Base-by-base conservation (phyloP, 2,113 vertebrate genomes). In the Lagopus leucura region DNA sequence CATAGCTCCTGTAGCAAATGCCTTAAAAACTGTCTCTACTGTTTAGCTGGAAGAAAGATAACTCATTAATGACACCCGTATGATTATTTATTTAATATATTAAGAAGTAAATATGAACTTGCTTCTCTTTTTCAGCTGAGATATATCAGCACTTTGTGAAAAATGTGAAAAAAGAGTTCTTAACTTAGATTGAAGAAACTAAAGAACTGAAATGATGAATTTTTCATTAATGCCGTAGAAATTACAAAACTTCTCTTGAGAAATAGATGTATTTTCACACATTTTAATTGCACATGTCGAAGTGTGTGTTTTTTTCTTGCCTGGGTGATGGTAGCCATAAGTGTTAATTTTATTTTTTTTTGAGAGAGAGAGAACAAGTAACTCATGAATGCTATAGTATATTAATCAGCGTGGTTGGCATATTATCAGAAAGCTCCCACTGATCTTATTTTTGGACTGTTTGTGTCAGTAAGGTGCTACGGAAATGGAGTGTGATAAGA, bases 341-440 rank as follows among this genome's bases (percentile, higher is more conserved):
- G 2, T 30, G 27, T 65, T n/a, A 81, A 92, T 43, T 43, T 16
- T 43, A 6, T 43, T 43, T 15, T 43, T 43, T 43, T 43, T 43
- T 38, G 42, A 43, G 42, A 43, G 42, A 13, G 1, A 43, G 86
- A 78, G 22, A 78, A 3, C 9, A 74, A 74, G 28, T 67, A 8
- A 40, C 20, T 71, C 18, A 61, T n/a, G 61, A 91, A 79, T 79
- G 32, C 22, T 13, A 14, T 16, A 55, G 22, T 75, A 71, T 74
- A 94, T 95, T 88, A 78, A 42, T 89, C 63, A 92, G 40, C 48
- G 54, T 70, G 91, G 47, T 50, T 90, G 54, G 45, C 75, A 64
- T 28, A 22, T 71, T 95, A 80, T 85, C 86, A 87, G 40, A 54
- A 90, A 90, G 5, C 48, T 93, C 63, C 60, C 34, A 11, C 3